phyloP scores from a whole-genome alignment of 2,113 vertebrate species.

The Raja brachyura region DNA sequence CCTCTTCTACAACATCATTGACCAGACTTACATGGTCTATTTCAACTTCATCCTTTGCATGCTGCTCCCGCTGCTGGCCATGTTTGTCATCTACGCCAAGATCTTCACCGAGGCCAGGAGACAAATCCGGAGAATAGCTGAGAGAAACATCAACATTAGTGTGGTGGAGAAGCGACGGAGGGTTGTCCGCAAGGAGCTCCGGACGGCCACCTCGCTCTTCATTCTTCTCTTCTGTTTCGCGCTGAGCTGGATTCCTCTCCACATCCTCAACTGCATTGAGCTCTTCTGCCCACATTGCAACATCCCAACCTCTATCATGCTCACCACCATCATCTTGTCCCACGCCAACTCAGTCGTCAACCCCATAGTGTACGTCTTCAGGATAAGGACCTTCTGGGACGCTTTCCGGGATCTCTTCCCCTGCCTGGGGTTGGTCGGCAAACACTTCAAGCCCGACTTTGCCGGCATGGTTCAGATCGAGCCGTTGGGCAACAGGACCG shows the following conservation, averaged over 20 bases:
- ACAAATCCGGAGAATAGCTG: constrained; percentile 44
- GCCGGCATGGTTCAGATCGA: not conserved
- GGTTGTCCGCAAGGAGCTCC: constrained; percentile 42
- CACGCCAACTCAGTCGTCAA: constrained; percentile 48
- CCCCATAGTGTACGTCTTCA: constrained; percentile 47
- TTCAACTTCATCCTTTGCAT: constrained; percentile 46
- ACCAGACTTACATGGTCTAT: constrained; percentile 46
- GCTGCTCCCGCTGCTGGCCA: constrained; percentile 39
- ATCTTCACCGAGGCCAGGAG: constrained; percentile 44
- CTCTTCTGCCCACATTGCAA: constrained; percentile 41
- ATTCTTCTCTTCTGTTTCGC: constrained; percentile 44
- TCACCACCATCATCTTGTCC: constrained; percentile 44
- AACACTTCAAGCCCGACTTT: not conserved
- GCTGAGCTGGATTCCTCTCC: constrained; percentile 46
- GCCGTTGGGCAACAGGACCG: not conserved
- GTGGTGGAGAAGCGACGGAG: constrained; percentile 25
- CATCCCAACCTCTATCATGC: constrained; percentile 29
- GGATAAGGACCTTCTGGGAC: constrained; percentile 44
- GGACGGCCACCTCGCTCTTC: constrained; percentile 45
- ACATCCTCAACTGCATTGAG: constrained; percentile 42
- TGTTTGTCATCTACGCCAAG: constrained; percentile 45
- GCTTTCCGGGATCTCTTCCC: constrained; percentile 39
- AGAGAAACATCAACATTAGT: constrained; percentile 41
- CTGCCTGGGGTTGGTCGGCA: not conserved
- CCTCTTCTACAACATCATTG: constrained; percentile 43